Conservation (phyloP, 64 coral and sea anemone species). For the Pocillopora verrucosa region DNA sequence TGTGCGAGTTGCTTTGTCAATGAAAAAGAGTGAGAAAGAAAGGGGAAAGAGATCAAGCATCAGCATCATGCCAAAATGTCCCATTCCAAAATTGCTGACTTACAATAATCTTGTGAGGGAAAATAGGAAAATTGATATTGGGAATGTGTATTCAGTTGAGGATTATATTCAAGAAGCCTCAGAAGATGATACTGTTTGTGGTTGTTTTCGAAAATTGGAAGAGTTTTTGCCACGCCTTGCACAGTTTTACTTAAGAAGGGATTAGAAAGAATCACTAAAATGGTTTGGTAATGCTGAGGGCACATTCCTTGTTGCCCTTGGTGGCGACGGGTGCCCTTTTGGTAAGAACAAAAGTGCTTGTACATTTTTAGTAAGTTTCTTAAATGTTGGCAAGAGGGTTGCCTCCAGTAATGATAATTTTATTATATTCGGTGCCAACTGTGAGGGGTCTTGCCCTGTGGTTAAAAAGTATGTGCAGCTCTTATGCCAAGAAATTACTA, state of each 20-base stretch:
- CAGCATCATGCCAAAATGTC: constrained; percentile 22
- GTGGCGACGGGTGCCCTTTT: constrained; percentile 63
- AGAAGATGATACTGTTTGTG: constrained; percentile 5
- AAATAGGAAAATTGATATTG: constrained; percentile 21
- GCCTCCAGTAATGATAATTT: constrained; percentile 38
- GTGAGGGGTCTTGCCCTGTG: constrained; percentile 32
- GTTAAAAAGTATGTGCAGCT: constrained; percentile 33
- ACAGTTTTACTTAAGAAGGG: constrained; percentile 16
- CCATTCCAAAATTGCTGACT: constrained; percentile 29
- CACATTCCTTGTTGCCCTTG: constrained; percentile 46
- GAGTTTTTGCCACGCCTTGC: constrained; percentile 22
- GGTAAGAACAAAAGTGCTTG: constrained; percentile 53
- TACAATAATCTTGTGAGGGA: constrained; percentile 22
- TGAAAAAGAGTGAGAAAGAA: constrained; percentile 3
- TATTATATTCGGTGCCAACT: constrained; percentile 52
- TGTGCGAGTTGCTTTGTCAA: constrained; percentile 50
- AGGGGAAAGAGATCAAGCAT: constrained; percentile 9
- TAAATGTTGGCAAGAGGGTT: constrained; percentile 55
- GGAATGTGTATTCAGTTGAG: constrained; percentile 31
- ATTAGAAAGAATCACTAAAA: constrained; percentile 5
- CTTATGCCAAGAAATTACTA: constrained; percentile 17
- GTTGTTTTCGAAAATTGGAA: constrained; percentile 2
- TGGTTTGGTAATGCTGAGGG: constrained; percentile 34
- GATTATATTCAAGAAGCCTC: constrained; percentile 19
- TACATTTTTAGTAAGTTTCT: constrained; percentile 46